These are phyloP conservation scores for Phymorhynchus buccinoides DNA, from an alignment of 1,140 invertebrate genomes.

Conservation along the genomic window DNA sequence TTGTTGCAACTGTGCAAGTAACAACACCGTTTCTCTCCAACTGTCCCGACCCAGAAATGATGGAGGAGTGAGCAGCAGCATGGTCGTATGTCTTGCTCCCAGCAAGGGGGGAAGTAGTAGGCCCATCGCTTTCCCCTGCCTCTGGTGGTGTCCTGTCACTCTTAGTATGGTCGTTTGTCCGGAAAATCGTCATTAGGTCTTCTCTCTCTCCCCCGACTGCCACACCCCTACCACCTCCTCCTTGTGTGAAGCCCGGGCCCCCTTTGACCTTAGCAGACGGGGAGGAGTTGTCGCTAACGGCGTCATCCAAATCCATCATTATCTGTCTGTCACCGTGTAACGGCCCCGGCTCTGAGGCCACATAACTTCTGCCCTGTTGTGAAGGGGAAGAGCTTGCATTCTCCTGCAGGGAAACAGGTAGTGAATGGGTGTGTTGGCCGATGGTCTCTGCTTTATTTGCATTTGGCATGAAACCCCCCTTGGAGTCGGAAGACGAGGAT, in stretches of 20 bases:
- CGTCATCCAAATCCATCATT: conserved; percentile 3
- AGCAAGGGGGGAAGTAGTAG: not conserved
- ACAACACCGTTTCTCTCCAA: not conserved
- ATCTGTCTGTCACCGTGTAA: not conserved
- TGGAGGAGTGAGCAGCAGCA: not conserved
- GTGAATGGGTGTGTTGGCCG: not conserved
- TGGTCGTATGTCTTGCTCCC: not conserved
- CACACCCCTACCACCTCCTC: not conserved
- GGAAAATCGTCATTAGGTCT: conserved; percentile 14
- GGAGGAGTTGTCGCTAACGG: not conserved
- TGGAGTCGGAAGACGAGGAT: not conserved
- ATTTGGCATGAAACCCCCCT: not conserved
- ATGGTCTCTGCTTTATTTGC: not conserved
- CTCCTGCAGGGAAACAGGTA: not conserved
- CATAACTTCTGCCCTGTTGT: not conserved
- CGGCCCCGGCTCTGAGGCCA: not conserved
- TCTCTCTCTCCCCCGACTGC: not conserved
- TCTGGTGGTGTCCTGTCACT: not conserved
- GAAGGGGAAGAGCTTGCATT: not conserved
- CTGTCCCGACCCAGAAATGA: not conserved
- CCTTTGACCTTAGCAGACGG: not conserved
- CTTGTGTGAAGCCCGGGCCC: not conserved
- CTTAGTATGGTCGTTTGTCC: conserved; percentile 9
- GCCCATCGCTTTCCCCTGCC: not conserved
- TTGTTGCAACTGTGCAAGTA: not conserved